A percentile compares a stretch with the other conserved stretches of the same genome.
These are phyloP conservation scores for Phymanthus crucifer DNA, from an alignment of 92 coral and sea anemone species.

Conservation along the genomic window DNA sequence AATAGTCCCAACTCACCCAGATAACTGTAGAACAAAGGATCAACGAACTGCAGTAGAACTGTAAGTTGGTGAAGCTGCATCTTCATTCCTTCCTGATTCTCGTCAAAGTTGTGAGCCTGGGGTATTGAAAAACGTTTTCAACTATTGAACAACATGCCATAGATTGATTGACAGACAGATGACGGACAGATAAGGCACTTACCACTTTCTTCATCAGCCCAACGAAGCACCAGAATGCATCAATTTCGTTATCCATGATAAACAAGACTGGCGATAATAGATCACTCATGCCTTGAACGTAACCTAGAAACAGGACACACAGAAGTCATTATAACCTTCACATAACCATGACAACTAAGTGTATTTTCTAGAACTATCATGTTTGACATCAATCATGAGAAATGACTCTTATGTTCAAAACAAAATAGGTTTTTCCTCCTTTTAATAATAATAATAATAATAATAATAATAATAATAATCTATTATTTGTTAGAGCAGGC, in stretches of 20 bases:
- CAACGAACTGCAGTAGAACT: constrained; percentile 75
- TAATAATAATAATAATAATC: too few species aligned
- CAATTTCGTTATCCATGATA: constrained; percentile 90
- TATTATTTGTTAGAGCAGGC: too few species aligned
- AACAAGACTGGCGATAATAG: constrained; percentile 84
- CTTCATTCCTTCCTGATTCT: constrained; percentile 96
- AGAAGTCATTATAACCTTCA: background rate
- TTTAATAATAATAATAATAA: too few species aligned
- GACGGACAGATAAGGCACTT: constrained; percentile 1
- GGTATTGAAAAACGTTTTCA: background rate
- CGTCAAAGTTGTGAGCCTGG: constrained; percentile 97
- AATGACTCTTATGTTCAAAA: too few species aligned
- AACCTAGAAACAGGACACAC: too few species aligned
- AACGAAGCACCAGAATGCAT: constrained; percentile 95
- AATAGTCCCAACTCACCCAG: constrained; percentile 50
- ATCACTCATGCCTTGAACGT: constrained; percentile 99
- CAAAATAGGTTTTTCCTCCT: too few species aligned
- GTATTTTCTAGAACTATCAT: too few species aligned
- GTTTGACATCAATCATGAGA: too few species aligned
- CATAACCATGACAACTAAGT: background rate
- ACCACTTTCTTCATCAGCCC: constrained; percentile 91
- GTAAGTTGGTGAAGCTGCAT: constrained; percentile 87
- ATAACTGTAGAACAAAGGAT: constrained; percentile 84
- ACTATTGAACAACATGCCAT: too few species aligned
- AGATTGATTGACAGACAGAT: too few species aligned